Percentiles rank a stretch among this genome's conserved stretches.
These are phyloP conservation scores for Drosophila varians DNA, from an alignment of 1,140 invertebrate genomes.

Conservation along the genomic window DNA sequence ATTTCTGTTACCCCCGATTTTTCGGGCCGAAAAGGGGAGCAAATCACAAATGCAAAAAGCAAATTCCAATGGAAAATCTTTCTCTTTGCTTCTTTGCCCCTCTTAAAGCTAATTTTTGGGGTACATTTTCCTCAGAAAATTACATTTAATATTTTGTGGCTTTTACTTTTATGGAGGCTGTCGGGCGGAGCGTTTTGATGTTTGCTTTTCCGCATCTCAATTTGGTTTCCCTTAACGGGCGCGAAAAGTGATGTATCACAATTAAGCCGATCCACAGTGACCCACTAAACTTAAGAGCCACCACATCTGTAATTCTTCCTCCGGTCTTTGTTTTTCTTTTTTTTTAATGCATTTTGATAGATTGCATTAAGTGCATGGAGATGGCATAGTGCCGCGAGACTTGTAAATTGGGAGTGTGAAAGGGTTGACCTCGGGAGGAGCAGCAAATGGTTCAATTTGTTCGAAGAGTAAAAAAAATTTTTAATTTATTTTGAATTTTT, in stretches of 20 bases:
- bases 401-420: conserved; percentile 73
- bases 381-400: conserved; percentile 45
- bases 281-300: conserved; percentile 54
- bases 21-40: conserved; percentile 16
- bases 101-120: conserved; percentile 45
- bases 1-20: conserved; percentile 64
- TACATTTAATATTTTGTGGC: conserved; percentile 37
- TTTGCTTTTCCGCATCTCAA: conserved; percentile 14
- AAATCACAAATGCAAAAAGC: conserved; percentile 50
- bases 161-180: conserved; percentile 30
- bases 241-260: conserved; percentile 72
- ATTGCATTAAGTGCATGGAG: conserved; percentile 61
- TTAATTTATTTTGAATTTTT: conserved; percentile 3
- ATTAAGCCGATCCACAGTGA: conserved; percentile 67
- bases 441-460: conserved; percentile 37
- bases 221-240: conserved; percentile 12
- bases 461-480: background rate
- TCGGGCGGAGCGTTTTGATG: conserved; percentile 38
- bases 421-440: conserved; percentile 53
- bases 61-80: conserved; percentile 50
- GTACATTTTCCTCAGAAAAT: conserved; percentile 15
- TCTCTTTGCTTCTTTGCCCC: conserved; percentile 16
- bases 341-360: conserved; percentile 77
- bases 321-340: conserved; percentile 2
- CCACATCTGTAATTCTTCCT: conserved; percentile 26